Conservation (phyloP, 1,140 invertebrate species). For the Diachasma alloeum region DNA sequence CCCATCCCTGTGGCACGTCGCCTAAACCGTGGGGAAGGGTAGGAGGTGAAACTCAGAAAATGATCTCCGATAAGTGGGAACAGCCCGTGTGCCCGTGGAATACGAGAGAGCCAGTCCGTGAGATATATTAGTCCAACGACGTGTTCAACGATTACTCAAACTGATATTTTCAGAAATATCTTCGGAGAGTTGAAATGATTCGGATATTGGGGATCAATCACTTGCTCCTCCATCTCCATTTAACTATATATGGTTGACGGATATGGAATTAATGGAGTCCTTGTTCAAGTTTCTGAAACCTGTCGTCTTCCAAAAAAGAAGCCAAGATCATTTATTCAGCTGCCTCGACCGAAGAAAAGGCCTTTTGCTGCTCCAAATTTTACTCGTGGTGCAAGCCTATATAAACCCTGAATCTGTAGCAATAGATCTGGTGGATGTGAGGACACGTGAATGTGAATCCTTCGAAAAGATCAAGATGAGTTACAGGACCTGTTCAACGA, state of each 20-base stretch:
- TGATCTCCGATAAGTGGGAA: slow-evolving; percentile 58
- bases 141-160: neutral
- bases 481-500: neutral
- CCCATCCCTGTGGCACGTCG: slow-evolving; percentile 40
- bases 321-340: neutral
- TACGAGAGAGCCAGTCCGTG: neutral
- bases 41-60: slow-evolving; percentile 45
- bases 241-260: too few relatives aligned
- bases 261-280: too few relatives aligned
- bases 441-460: slow-evolving; percentile 27
- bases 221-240: neutral
- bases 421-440: neutral
- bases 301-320: too few relatives aligned
- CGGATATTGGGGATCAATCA: neutral
- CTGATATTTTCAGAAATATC: neutral
- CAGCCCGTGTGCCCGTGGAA: slow-evolving; percentile 28
- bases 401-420: neutral
- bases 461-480: slow-evolving; percentile 23
- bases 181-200: too few relatives aligned
- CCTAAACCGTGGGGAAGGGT: neutral
- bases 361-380: neutral
- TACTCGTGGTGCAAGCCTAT: neutral
- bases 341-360: neutral
- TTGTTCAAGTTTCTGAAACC: too few relatives aligned
- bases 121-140: neutral